Conservation (phyloP, 2,888 invertebrate genomes). For the Callyntrura sp. region DNA sequence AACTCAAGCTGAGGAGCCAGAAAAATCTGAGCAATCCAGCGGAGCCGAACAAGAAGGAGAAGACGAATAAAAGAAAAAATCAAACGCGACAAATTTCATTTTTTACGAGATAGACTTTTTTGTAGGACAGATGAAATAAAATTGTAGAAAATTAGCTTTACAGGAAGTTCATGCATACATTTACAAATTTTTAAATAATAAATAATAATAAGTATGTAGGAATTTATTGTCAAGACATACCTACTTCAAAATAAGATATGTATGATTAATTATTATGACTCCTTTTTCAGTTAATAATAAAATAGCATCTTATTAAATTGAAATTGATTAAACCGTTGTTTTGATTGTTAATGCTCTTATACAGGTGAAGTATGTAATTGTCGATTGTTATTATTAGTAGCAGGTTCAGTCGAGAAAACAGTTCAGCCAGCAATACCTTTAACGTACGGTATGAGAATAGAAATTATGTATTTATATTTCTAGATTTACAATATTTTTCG, state of each 20-base stretch:
- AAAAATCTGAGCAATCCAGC: constrained; percentile 81
- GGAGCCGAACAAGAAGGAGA: constrained; percentile 79
- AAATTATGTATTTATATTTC: not conserved
- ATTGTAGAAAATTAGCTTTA: constrained; percentile 47
- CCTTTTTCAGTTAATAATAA: not conserved
- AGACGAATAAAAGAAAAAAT: constrained; percentile 75
- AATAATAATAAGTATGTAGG: not conserved
- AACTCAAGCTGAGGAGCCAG: constrained; percentile 70
- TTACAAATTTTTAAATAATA: constrained; percentile 38
- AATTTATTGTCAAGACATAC: not conserved
- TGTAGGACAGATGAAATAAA: constrained; percentile 43
- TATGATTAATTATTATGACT: not conserved
- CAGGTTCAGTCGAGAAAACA: not conserved
- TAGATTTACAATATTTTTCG: constrained; percentile 33
- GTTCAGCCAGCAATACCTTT: constrained; percentile 45
- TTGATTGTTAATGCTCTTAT: not conserved
- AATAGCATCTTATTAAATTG: not conserved
- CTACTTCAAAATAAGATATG: not conserved
- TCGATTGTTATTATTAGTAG: not conserved
- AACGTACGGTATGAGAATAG: not conserved
- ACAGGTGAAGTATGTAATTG: not conserved
- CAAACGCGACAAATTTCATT: constrained; percentile 48
- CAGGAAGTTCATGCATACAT: constrained; percentile 11
- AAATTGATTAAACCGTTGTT: not conserved
- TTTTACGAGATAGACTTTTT: constrained; percentile 61